phyloP scores from a whole-genome alignment of 2,113 vertebrate species.

The Synchiropus splendidus region DNA sequence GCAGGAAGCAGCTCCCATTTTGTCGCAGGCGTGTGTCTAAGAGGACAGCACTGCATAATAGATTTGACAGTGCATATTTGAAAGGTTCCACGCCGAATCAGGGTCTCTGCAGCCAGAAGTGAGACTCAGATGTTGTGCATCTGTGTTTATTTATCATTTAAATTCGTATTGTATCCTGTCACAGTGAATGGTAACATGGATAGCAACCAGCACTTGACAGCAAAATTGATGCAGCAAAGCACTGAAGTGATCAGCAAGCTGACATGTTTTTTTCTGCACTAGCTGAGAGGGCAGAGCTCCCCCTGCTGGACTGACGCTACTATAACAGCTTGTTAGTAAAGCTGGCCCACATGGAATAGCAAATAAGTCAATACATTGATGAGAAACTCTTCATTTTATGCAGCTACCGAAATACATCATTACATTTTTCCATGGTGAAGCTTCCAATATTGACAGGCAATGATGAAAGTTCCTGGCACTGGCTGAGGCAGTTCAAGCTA shows the following conservation, averaged over 20 bases:
- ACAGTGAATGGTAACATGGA: slow-evolving; percentile 41
- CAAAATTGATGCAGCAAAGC: slow-evolving; percentile 31
- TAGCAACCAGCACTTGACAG: slow-evolving; percentile 14
- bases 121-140: slow-evolving; percentile 34
- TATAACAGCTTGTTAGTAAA: too few species aligned
- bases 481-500: too few species aligned
- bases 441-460: too few species aligned
- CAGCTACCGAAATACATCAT: too few species aligned
- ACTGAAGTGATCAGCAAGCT: slow-evolving; percentile 20
- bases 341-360: too few species aligned
- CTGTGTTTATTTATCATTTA: slow-evolving; percentile 27
- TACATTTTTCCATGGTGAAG: too few species aligned
- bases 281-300: slow-evolving; percentile 44
- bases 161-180: slow-evolving; percentile 44
- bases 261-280: slow-evolving; percentile 1
- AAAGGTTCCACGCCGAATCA: slow-evolving; percentile 43
- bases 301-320: slow-evolving; percentile 31
- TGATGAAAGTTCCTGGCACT: too few species aligned
- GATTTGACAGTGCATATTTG: slow-evolving; percentile 50
- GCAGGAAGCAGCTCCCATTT: slow-evolving; percentile 19
- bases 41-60: slow-evolving; percentile 51
- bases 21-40: slow-evolving; percentile 31
- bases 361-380: too few species aligned
- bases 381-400: too few species aligned
- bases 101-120: slow-evolving; percentile 6